Evolutionary conservation across 2,797 vertebrate species (phyloP), one percentile per base, ranked within the genome.

Genomic region (Amblyopsis hoosieri): DNA sequence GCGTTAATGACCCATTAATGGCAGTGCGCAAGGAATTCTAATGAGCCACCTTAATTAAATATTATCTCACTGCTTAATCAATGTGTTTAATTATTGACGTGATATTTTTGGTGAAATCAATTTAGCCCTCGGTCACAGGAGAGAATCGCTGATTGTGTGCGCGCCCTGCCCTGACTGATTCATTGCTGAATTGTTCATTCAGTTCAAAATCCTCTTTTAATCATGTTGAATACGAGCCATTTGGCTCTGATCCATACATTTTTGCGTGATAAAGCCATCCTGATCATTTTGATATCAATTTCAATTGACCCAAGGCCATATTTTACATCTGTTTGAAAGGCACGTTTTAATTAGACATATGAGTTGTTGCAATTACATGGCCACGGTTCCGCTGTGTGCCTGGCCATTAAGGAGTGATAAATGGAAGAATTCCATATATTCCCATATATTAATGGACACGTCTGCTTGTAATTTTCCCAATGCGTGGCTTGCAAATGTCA

Each of bases 31-130:
- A 85, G 81, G 88, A 90, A 92, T 93, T 91, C 86, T 91, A 93
- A 92, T 88, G 82, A 89, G 88, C 81, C 79, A 80, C 87, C 87
- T 88, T 90, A 93, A 93, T 94, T 93, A 93, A 93, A 93, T 93
- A 93, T 93, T 92, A 93, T 93, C 91, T 91, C 89, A 90, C 85
- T 90, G 89, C 90, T 92, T 92, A 92, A 94, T 93, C 92, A 88
- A 90, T 90, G 89, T 60, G 55, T 90, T 93, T 91, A 93, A 92
- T 94, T 93, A 93, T 93, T 93, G 90, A 91, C 85, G 84, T 89
- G 80, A 90, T 92, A 91, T 92, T 92, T 92, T 89, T 85, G 48
- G 63, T 62, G 72, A 85, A 90, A 92, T 92, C 89, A 86, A 89
- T 92, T 92, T 90, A 74, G 72, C 76, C 69, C 59, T 45, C 62